A percentile compares a stretch with the other conserved stretches of the same genome.
These are phyloP conservation scores for Xerus inauris DNA, from an alignment of 2,113 vertebrate genomes.

Conservation along the genomic window DNA sequence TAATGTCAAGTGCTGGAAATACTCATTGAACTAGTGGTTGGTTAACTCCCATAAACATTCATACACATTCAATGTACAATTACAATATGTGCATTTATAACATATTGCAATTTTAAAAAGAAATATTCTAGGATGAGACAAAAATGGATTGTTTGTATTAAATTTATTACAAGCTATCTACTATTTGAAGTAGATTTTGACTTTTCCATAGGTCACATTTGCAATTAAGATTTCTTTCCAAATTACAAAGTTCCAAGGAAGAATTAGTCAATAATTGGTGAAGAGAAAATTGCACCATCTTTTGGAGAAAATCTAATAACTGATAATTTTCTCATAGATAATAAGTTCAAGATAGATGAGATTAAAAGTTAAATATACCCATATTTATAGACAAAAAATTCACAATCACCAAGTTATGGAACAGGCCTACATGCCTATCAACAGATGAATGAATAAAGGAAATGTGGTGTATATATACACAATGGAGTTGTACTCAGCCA, in stretches of 20 bases:
- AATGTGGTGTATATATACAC: background rate
- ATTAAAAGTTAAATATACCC: background rate
- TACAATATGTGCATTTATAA: background rate
- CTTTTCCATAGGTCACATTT: background rate
- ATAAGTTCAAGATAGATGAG: background rate
- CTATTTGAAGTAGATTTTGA: background rate
- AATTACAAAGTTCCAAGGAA: background rate
- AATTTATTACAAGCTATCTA: background rate
- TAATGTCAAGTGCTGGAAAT: background rate
- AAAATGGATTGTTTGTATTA: background rate
- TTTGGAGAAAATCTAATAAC: background rate
- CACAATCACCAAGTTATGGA: background rate
- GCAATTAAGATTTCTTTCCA: background rate
- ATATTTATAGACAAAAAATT: background rate
- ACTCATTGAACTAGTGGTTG: background rate
- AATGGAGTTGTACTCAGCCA: background rate
- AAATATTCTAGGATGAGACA: background rate
- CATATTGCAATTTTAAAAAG: background rate
- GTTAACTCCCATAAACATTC: background rate
- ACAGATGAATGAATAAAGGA: background rate
- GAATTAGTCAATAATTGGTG: background rate
- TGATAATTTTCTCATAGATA: background rate
- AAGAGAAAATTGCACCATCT: constrained; percentile 5
- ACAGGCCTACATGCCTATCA: background rate
- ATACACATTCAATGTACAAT: background rate